Conservation (phyloP, 2,888 invertebrate species). For the Lamproptera curius region DNA sequence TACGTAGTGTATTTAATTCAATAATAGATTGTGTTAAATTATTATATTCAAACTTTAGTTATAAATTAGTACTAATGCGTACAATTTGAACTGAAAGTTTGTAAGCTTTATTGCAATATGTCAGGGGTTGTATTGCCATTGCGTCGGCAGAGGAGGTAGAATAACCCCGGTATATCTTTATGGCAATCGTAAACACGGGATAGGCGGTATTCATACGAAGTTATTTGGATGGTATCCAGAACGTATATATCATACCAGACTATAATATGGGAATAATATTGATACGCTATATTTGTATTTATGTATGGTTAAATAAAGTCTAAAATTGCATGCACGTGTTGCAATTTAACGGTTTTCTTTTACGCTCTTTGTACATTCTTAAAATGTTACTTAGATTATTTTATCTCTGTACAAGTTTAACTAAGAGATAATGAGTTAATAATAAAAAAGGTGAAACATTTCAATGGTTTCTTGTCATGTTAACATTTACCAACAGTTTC, state of each 20-base stretch:
- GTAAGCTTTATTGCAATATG: no score
- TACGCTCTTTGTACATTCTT: conserved; percentile 3
- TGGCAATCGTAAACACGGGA: conserved; percentile 31
- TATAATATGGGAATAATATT: background rate
- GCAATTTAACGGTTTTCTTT: background rate
- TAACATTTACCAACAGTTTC: no score
- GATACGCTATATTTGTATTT: background rate
- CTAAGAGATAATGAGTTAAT: background rate
- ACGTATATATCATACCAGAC: conserved; percentile 15
- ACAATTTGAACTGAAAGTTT: no score
- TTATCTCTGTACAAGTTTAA: background rate
- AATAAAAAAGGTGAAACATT: background rate
- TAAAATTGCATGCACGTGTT: background rate
- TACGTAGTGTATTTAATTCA: no score
- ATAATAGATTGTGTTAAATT: no score
- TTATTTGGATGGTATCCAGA: conserved; percentile 32
- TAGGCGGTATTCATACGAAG: conserved; percentile 29
- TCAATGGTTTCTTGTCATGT: background rate
- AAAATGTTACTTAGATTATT: conserved; percentile 1
- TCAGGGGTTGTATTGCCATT: no score
- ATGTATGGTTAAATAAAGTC: background rate
- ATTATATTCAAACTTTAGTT: no score
- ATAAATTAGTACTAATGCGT: no score
- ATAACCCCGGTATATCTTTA: conserved; percentile 29
- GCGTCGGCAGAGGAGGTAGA: no score